Evolutionary conservation across 2,888 invertebrate species (phyloP).

Genomic region (Uloborus plumipes): DNA sequence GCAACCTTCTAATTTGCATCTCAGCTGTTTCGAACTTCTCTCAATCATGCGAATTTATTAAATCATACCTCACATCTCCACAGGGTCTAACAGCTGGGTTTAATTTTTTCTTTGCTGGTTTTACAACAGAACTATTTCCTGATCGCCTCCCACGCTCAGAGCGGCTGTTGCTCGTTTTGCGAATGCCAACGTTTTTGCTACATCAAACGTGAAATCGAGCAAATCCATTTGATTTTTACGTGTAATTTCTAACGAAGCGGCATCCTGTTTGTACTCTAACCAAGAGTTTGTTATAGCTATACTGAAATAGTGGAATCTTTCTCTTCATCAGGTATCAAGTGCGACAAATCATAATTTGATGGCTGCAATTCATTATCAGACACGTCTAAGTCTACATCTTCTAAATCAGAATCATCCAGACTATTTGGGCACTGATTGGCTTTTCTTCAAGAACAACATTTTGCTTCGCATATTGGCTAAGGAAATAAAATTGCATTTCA

Average conservation of each 20-base stretch:
- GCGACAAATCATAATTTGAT: too few relatives aligned
- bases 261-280: not conserved
- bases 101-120: too few relatives aligned
- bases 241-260: not conserved
- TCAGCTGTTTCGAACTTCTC: too few relatives aligned
- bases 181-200: too few relatives aligned
- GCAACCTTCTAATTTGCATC: too few relatives aligned
- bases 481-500: conserved; percentile 5
- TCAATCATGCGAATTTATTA: too few relatives aligned
- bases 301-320: not conserved
- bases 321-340: not conserved
- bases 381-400: not conserved
- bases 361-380: not conserved
- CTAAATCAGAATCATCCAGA: not conserved
- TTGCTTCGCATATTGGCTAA: not conserved
- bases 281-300: not conserved
- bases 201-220: too few relatives aligned
- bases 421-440: not conserved
- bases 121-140: too few relatives aligned
- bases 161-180: too few relatives aligned
- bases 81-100: too few relatives aligned
- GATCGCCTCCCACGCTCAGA: too few relatives aligned
- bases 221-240: conserved; percentile 2
- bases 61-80: too few relatives aligned
- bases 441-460: not conserved